Conservation (phyloP, 2,888 invertebrate genomes). For the Drosophila hamatofila region DNA sequence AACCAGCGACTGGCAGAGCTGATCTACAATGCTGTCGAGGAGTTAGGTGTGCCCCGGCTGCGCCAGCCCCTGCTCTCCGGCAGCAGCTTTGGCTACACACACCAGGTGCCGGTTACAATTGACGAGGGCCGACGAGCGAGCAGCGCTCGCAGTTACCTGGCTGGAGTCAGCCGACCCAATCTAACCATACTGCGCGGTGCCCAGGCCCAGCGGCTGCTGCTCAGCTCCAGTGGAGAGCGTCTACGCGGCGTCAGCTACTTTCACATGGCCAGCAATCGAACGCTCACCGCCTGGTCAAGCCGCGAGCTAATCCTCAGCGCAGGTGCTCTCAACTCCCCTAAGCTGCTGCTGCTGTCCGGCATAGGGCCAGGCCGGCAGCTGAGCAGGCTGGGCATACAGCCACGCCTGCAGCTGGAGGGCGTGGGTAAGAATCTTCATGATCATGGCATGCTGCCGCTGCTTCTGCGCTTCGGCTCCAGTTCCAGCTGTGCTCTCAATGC, state of each 20-base stretch:
- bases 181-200: slow-evolving; percentile 72
- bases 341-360: slow-evolving; percentile 83
- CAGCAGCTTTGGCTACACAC: slow-evolving; percentile 86
- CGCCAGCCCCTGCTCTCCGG: slow-evolving; percentile 88
- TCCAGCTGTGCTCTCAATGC: slow-evolving; percentile 20
- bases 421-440: slow-evolving; percentile 93
- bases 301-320: slow-evolving; percentile 56
- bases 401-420: slow-evolving; percentile 55
- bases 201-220: slow-evolving; percentile 44
- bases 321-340: slow-evolving; percentile 76
- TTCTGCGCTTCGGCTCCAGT: slow-evolving; percentile 73
- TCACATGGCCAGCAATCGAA: slow-evolving; percentile 15
- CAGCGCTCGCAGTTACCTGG: slow-evolving; percentile 87
- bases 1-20: slow-evolving; percentile 86
- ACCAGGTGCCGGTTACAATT: slow-evolving; percentile 86
- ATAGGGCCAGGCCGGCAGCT: slow-evolving; percentile 41
- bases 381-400: slow-evolving; percentile 34
- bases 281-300: slow-evolving; percentile 36
- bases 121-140: slow-evolving; percentile 87
- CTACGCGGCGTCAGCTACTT: slow-evolving; percentile 59
- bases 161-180: slow-evolving; percentile 53
- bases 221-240: slow-evolving; percentile 6
- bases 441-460: slow-evolving; percentile 89
- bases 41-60: slow-evolving; percentile 88
- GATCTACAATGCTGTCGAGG: slow-evolving; percentile 86